phyloP scores from a whole-genome alignment of 2,888 invertebrate genomes.

The Phlogophora meticulosa region DNA sequence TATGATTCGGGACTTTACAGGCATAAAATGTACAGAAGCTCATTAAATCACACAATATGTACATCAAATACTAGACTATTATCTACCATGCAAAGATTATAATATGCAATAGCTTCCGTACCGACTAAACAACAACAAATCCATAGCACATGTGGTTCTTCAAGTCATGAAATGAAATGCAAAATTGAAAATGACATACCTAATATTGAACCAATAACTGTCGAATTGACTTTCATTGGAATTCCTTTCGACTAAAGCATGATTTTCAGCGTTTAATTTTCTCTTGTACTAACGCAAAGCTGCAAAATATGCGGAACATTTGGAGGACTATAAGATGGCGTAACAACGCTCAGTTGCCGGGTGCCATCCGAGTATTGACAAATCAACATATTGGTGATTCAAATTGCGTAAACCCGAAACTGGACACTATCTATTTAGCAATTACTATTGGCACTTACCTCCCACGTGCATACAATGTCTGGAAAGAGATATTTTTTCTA shows the following conservation, averaged over 20 bases:
- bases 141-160: slow-evolving; percentile 89
- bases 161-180: slow-evolving; percentile 86
- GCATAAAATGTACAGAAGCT: slow-evolving; percentile 69
- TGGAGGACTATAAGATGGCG: slow-evolving; percentile 90
- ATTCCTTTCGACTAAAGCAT: slow-evolving; percentile 81
- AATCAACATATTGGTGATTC: slow-evolving; percentile 86
- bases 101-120: slow-evolving; percentile 80
- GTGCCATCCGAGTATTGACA: slow-evolving; percentile 89
- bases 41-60: slow-evolving; percentile 64
- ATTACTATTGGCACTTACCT: slow-evolving; percentile 89
- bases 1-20: slow-evolving; percentile 69
- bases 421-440: slow-evolving; percentile 82
- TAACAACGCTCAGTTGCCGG: slow-evolving; percentile 91
- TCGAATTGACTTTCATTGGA: slow-evolving; percentile 80
- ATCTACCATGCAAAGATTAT: slow-evolving; percentile 78
- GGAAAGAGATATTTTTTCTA: slow-evolving; percentile 91
- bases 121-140: slow-evolving; percentile 87
- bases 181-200: slow-evolving; percentile 88
- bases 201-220: slow-evolving; percentile 77
- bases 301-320: slow-evolving; percentile 89
- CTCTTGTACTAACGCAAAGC: slow-evolving; percentile 82
- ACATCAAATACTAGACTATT: slow-evolving; percentile 68
- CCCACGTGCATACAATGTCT: slow-evolving; percentile 90
- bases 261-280: slow-evolving; percentile 82
- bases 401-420: slow-evolving; percentile 81